Evolutionary conservation across 2,888 invertebrate genomes (phyloP).

Genomic region (Arenicola marina): DNA sequence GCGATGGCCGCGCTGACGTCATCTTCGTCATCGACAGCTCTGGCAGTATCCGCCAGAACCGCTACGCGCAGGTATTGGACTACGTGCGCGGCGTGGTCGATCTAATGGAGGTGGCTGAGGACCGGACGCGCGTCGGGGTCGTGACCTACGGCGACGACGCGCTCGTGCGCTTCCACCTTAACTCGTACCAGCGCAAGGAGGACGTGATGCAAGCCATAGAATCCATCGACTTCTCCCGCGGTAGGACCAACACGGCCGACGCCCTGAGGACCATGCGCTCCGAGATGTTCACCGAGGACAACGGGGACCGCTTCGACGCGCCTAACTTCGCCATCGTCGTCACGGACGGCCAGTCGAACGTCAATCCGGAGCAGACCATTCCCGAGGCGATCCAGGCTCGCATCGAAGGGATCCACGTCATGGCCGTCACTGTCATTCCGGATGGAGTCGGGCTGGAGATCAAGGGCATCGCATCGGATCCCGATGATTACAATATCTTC

Average conservation of each 20-base stretch:
- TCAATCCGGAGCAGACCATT: slow-evolving; percentile 19
- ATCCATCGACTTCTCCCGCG: slow-evolving; percentile 8
- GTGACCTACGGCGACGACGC: slow-evolving; percentile 44
- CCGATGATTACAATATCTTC: slow-evolving; percentile 24
- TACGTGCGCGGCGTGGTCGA: slow-evolving; percentile 45
- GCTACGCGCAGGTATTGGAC: slow-evolving; percentile 39
- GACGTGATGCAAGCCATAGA: slow-evolving; percentile 23
- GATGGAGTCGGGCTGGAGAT: slow-evolving; percentile 19
- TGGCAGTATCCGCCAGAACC: slow-evolving; percentile 45
- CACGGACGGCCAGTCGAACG: slow-evolving; percentile 50
- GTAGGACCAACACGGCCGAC: slow-evolving; percentile 24
- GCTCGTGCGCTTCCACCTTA: slow-evolving; percentile 46
- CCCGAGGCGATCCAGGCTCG: slow-evolving; percentile 23
- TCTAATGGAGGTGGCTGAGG: slow-evolving; percentile 43
- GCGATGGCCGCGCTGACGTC: slow-evolving; percentile 32
- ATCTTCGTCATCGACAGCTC: slow-evolving; percentile 53
- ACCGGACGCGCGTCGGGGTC: slow-evolving; percentile 46
- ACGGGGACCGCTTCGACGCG: slow-evolving; percentile 26
- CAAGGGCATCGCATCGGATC: slow-evolving; percentile 27
- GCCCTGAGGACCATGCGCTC: slow-evolving; percentile 8
- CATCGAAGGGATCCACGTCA: slow-evolving; percentile 27
- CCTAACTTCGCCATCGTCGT: slow-evolving; percentile 36
- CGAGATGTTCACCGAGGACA: slow-evolving; percentile 24
- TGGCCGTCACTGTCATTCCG: slow-evolving; percentile 22
- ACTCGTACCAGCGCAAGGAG: slow-evolving; percentile 34